Evolutionary conservation across 2,888 invertebrate genomes (phyloP).

Genomic region (Phlogophora meticulosa): DNA sequence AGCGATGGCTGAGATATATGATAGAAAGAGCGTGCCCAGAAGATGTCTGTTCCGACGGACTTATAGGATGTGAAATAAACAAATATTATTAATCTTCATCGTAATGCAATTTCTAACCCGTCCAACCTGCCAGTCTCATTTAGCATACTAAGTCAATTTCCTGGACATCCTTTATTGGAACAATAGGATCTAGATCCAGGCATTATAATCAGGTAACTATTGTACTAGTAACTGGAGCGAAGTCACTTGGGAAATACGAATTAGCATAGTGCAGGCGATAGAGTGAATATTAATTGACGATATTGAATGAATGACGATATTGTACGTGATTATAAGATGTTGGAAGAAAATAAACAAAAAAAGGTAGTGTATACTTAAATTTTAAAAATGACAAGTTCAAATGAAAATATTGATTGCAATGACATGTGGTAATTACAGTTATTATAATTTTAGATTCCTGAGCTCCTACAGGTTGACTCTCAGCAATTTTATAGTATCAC

Average conservation of each 20-base stretch:
- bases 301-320: conserved; percentile 43
- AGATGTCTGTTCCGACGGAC: too few species aligned
- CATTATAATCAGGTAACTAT: conserved; percentile 84
- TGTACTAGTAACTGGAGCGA: conserved; percentile 73
- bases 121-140: conserved; percentile 53
- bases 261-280: conserved; percentile 66
- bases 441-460: too few species aligned
- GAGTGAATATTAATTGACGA: conserved; percentile 66
- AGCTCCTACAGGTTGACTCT: too few species aligned
- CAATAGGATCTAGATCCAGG: conserved; percentile 81
- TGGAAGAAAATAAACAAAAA: not conserved
- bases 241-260: conserved; percentile 68
- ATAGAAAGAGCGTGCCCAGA: too few species aligned
- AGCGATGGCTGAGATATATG: too few species aligned
- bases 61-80: too few species aligned
- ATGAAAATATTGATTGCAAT: too few species aligned
- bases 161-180: conserved; percentile 78
- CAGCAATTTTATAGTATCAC: too few species aligned
- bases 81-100: not conserved
- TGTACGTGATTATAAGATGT: not conserved
- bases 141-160: conserved; percentile 79
- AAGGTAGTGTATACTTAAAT: too few species aligned
- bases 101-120: conserved; percentile 49
- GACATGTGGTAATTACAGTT: too few species aligned
- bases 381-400: too few species aligned